phyloP scores from a whole-genome alignment of 2,888 invertebrate genomes.

The Aleiodes testaceus region DNA sequence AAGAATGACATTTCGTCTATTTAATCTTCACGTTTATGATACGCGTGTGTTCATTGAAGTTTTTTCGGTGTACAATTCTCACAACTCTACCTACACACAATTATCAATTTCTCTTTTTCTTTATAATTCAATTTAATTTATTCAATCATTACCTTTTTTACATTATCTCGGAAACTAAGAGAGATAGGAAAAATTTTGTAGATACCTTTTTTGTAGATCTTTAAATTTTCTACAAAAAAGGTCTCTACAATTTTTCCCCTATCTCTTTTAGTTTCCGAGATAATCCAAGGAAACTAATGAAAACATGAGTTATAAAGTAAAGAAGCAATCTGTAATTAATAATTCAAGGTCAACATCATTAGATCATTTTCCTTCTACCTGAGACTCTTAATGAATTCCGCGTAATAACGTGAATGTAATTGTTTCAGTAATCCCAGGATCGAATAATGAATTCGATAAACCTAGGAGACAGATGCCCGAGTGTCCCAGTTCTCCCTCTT shows the following conservation, averaged over 20 bases:
- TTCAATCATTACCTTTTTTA: too few species aligned
- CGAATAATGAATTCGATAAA: constrained; percentile 42
- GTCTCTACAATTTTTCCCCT: too few species aligned
- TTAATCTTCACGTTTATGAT: constrained; percentile 46
- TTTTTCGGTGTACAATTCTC: constrained; percentile 23
- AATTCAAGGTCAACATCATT: constrained; percentile 14
- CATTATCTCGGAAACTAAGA: too few species aligned
- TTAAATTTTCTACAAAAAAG: too few species aligned
- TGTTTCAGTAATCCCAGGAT: constrained; percentile 6
- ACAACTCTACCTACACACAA: constrained; percentile 34
- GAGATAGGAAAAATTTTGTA: too few species aligned
- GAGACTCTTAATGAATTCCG: not conserved
- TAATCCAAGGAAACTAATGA: too few species aligned
- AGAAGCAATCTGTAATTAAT: not conserved
- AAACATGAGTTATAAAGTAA: too few species aligned
- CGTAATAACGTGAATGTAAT: constrained; percentile 17
- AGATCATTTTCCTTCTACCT: too few species aligned
- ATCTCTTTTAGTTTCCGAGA: too few species aligned
- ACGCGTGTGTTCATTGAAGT: constrained; percentile 46
- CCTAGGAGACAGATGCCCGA: constrained; percentile 46
- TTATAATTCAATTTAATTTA: too few species aligned
- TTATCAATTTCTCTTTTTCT: constrained; percentile 33
- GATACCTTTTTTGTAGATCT: too few species aligned
- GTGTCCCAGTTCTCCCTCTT: constrained; percentile 50
- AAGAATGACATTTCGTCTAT: constrained; percentile 52